Evolutionary conservation across 2,888 invertebrate genomes (phyloP).

Genomic region (Eristalis arbustorum): DNA sequence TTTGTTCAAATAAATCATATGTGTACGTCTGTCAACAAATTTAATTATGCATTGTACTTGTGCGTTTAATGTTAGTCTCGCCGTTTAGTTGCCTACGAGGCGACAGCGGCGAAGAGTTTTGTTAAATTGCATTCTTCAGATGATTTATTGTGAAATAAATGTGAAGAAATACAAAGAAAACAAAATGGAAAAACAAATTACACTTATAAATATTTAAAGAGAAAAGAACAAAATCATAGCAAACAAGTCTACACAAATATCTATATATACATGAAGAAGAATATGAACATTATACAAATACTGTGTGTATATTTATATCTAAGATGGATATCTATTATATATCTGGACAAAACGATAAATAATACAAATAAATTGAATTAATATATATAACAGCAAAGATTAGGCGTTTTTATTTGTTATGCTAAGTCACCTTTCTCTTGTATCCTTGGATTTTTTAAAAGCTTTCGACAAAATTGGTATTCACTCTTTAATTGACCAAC

Average conservation of each 20-base stretch:
- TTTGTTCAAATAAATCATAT: background rate
- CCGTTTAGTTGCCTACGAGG: background rate
- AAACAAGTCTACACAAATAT: slow-evolving; percentile 63
- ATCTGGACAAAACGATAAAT: slow-evolving; percentile 36
- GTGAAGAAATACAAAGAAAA: background rate
- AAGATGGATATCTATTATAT: slow-evolving; percentile 64
- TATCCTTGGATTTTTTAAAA: too few relatives aligned
- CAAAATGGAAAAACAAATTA: slow-evolving; percentile 28
- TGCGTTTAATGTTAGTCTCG: background rate
- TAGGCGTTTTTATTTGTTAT: slow-evolving; percentile 1
- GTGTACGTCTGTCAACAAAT: background rate
- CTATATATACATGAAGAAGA: slow-evolving; percentile 53
- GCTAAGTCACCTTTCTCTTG: too few relatives aligned
- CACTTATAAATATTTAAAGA: slow-evolving; percentile 38
- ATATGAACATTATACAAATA: slow-evolving; percentile 57
- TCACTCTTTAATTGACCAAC: too few relatives aligned
- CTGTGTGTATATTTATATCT: slow-evolving; percentile 67
- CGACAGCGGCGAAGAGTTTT: slow-evolving; percentile 14
- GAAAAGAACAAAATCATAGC: background rate
- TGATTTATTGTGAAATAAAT: slow-evolving; percentile 39
- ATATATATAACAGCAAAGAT: slow-evolving; percentile 51
- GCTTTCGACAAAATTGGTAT: too few relatives aligned
- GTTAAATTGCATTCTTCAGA: slow-evolving; percentile 52
- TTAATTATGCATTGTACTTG: background rate
- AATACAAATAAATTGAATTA: slow-evolving; percentile 52